Conservation (phyloP, 2,113 vertebrate genomes). For the Girardinichthys multiradiatus region DNA sequence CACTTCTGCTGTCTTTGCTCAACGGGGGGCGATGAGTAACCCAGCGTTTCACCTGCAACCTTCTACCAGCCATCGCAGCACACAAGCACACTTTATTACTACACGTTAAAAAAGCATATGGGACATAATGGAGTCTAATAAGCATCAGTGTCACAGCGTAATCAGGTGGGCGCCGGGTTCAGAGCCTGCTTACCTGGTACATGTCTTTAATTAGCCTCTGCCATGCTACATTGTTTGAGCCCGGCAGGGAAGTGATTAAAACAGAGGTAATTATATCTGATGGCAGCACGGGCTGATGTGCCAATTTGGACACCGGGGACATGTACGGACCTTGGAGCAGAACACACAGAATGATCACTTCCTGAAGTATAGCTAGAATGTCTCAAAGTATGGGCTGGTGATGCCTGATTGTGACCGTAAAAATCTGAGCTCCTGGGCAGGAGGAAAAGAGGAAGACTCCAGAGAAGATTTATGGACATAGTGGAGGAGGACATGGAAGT, state of each 20-base stretch:
- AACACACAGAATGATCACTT: background rate
- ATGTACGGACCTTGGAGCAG: background rate
- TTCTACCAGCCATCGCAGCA: background rate
- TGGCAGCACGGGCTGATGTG: background rate
- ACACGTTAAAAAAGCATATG: conserved; percentile 44
- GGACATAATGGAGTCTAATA: conserved; percentile 52
- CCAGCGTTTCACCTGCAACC: background rate
- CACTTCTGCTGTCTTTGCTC: background rate
- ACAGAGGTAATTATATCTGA: conserved; percentile 38
- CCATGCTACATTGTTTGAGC: conserved; percentile 1
- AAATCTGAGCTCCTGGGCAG: no score
- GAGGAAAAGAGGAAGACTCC: background rate
- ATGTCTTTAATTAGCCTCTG: conserved; percentile 60
- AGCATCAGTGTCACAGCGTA: conserved; percentile 6
- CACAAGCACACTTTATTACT: conserved; percentile 35
- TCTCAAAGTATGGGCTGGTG: background rate
- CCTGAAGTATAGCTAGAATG: background rate
- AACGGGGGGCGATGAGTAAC: background rate
- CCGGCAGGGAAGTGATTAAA: conserved; percentile 13
- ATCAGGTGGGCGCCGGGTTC: conserved; percentile 16
- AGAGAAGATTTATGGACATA: no score
- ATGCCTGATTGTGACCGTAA: no score
- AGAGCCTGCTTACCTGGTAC: conserved; percentile 54
- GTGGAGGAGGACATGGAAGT: no score
- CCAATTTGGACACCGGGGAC: background rate